phyloP scores from a whole-genome alignment of 2,113 vertebrate species.

The Pelecanus crispus region DNA sequence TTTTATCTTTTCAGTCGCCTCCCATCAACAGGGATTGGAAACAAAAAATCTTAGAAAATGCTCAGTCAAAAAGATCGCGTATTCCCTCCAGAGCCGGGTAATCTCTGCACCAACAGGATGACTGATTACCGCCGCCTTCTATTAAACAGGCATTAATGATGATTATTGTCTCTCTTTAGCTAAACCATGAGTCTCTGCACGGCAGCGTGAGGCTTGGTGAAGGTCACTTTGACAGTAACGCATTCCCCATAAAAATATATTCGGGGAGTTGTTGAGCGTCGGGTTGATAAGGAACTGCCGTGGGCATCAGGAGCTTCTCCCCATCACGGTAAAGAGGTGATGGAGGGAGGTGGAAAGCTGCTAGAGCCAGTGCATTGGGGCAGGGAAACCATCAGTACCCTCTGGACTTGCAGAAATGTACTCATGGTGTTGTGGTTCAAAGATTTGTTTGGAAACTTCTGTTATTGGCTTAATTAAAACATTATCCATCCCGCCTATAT shows the following conservation, averaged over 20 bases:
- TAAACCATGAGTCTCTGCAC: neutral
- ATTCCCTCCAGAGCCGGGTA: conserved; percentile 3
- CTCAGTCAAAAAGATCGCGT: neutral
- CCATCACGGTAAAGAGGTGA: neutral
- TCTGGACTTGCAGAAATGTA: neutral
- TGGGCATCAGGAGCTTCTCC: neutral
- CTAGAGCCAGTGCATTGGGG: accelerated
- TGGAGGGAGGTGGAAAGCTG: neutral
- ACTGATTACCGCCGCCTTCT: conserved; percentile 29
- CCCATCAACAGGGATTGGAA: neutral
- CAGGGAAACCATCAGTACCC: neutral
- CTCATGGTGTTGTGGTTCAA: neutral
- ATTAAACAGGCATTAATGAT: conserved; percentile 57
- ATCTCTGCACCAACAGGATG: conserved; percentile 35
- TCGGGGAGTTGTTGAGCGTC: neutral
- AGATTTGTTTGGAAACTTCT: neutral
- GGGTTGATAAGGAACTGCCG: neutral
- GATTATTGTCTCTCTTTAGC: conserved; percentile 43
- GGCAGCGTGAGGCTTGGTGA: neutral
- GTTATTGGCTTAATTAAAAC: neutral
- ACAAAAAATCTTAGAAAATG: conserved; percentile 5
- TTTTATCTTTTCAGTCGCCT: neutral
- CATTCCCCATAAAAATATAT: neutral
- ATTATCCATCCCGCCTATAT: neutral
- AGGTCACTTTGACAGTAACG: conserved; percentile 30